These are phyloP conservation scores for Python bivittatus DNA, from an alignment of 2,113 vertebrate genomes.

Conservation along the genomic window DNA sequence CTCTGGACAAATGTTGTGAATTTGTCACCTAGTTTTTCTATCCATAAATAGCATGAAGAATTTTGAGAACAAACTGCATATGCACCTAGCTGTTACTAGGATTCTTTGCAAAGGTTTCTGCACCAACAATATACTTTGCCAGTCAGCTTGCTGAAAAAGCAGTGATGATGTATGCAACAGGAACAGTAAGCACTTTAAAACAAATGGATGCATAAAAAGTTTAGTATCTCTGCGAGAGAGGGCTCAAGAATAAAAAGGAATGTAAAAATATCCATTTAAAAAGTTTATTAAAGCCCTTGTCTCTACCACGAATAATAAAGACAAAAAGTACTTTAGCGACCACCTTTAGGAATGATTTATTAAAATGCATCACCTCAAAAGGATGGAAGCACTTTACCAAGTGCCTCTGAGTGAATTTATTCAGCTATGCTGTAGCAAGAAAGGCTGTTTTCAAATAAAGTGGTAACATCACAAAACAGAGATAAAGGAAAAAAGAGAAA, in stretches of 20 bases:
- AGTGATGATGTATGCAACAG: conserved; percentile 32
- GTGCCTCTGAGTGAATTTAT: conserved; percentile 64
- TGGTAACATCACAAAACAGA: conserved; percentile 33
- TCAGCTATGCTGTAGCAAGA: conserved; percentile 50
- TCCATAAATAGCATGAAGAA: background rate
- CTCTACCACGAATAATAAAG: conserved; percentile 66
- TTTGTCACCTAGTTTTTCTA: background rate
- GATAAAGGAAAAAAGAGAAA: background rate
- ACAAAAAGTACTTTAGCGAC: conserved; percentile 56
- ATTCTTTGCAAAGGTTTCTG: background rate
- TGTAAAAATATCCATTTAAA: conserved; percentile 63
- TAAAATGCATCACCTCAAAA: conserved; percentile 54
- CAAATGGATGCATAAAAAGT: conserved; percentile 61
- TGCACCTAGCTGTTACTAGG: too few species aligned
- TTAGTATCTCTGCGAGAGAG: conserved; percentile 61
- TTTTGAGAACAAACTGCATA: background rate
- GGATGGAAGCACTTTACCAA: conserved; percentile 51
- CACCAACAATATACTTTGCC: background rate
- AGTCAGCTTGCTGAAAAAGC: background rate
- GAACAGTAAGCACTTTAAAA: conserved; percentile 57
- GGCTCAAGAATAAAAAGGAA: conserved; percentile 43
- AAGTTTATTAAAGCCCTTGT: conserved; percentile 67
- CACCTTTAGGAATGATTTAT: conserved; percentile 68
- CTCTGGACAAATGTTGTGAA: background rate
- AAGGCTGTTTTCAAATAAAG: conserved; percentile 43